Evolutionary conservation across 2,113 vertebrate species (phyloP).

Genomic region (Enhydra lutris): DNA sequence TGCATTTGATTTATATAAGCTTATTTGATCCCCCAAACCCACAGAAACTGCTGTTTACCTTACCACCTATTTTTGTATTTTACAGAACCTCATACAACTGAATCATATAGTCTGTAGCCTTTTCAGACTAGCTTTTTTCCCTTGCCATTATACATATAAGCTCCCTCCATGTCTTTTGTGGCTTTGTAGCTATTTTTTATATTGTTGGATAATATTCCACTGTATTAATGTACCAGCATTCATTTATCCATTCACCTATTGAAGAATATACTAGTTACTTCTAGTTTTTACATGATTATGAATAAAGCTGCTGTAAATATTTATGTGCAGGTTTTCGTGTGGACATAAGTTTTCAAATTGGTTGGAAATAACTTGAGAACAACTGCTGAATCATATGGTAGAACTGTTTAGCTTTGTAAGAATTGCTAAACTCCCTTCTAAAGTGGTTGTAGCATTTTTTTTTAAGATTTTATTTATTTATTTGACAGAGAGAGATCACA

Average conservation of each 20-base stretch:
- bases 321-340: neutral
- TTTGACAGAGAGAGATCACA: no score
- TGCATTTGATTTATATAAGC: neutral
- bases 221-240: neutral
- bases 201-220: neutral
- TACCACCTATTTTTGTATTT: neutral
- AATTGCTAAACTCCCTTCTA: neutral
- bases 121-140: neutral
- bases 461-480: no score
- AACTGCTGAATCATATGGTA: neutral
- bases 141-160: neutral
- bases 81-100: neutral
- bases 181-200: neutral
- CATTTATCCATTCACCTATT: neutral
- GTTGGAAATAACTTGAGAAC: neutral
- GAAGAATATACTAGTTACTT: neutral
- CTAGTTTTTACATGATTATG: neutral
- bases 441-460: neutral
- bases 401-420: neutral
- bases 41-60: neutral
- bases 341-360: neutral
- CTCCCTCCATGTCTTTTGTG: neutral
- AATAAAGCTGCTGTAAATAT: neutral
- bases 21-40: neutral
- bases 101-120: neutral